Conservation (phyloP, 2,888 invertebrate species). For the Drosophila dives region DNA sequence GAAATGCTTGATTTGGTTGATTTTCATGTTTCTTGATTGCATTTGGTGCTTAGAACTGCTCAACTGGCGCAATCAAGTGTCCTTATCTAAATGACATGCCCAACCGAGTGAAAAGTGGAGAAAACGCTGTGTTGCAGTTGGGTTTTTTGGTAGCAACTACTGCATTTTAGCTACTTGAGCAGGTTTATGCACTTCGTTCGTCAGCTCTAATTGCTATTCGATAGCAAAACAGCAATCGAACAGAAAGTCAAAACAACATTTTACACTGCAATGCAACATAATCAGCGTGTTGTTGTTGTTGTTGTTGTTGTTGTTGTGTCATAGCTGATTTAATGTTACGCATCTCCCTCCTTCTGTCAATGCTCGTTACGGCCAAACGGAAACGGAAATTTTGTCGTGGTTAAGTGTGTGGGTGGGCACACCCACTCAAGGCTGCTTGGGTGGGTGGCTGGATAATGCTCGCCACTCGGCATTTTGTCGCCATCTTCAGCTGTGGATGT, state of each 20-base stretch:
- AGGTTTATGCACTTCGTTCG: constrained; percentile 65
- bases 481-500: neutral
- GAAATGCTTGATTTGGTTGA: constrained; percentile 2
- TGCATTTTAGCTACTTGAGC: constrained; percentile 57
- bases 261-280: constrained; percentile 40
- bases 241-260: constrained; percentile 26
- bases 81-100: constrained; percentile 11
- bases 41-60: constrained; percentile 18
- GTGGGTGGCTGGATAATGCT: constrained; percentile 12
- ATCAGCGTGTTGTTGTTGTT: constrained; percentile 35
- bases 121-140: constrained; percentile 5
- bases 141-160: constrained; percentile 5
- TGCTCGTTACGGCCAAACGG: constrained; percentile 38
- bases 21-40: constrained; percentile 18
- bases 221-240: constrained; percentile 19
- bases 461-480: constrained; percentile 15
- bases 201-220: constrained; percentile 67
- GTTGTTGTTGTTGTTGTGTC: constrained; percentile 23
- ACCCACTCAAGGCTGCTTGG: neutral
- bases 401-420: constrained; percentile 42
- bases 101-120: constrained; percentile 16
- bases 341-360: constrained; percentile 14
- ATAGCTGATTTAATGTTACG: constrained; percentile 59
- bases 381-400: constrained; percentile 55
- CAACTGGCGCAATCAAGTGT: constrained; percentile 17